A percentile compares a stretch with the other conserved stretches of the same genome.
Conservation (phyloP, 2,797 vertebrate genomes). For the Melanotaenia nigrans region DNA sequence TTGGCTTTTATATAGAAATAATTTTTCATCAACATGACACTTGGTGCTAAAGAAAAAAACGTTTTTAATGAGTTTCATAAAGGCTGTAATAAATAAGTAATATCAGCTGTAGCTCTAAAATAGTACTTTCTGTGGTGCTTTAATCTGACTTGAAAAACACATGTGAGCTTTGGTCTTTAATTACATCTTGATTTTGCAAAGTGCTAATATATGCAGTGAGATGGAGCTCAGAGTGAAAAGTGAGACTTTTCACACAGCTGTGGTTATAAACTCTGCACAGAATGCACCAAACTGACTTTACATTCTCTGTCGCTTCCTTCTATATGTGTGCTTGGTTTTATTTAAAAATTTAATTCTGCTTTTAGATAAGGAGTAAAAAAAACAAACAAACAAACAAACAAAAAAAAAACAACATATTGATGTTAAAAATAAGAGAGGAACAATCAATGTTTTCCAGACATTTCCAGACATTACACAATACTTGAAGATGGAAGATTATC, state of each 20-base stretch:
- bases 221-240: constrained; percentile 29
- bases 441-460: background rate
- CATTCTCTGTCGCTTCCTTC: constrained; percentile 20
- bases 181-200: constrained; percentile 7
- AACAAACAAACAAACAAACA: too few species aligned
- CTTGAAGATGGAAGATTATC: background rate
- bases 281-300: constrained; percentile 22
- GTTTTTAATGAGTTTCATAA: background rate
- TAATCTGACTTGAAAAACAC: background rate
- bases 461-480: background rate
- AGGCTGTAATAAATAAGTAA: background rate
- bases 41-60: constrained; percentile 6
- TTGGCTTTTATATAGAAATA: constrained; percentile 10
- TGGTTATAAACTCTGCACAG: constrained; percentile 10
- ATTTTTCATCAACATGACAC: constrained; percentile 5
- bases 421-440: background rate
- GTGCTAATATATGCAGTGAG: constrained; percentile 57
- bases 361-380: background rate
- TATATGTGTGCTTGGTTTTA: background rate
- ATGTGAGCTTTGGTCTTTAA: background rate
- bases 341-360: background rate
- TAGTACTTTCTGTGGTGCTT: background rate
- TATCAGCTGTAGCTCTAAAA: background rate
- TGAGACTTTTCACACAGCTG: constrained; percentile 71
- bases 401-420: background rate